Evolutionary conservation across 37 sponge, comb jelly and placozoan species (phyloP).

Genomic region (Spongilla lacustris): DNA sequence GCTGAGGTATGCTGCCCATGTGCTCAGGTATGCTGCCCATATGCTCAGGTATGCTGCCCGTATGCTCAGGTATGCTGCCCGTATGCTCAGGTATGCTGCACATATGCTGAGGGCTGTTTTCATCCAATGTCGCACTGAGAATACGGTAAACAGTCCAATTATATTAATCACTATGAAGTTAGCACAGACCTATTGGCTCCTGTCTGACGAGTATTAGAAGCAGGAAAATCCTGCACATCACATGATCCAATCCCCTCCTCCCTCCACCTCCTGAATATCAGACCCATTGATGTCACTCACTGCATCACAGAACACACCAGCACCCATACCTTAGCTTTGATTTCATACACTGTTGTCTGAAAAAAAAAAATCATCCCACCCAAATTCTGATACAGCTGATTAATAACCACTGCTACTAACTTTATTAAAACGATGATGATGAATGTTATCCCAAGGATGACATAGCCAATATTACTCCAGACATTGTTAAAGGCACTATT

Average conservation of each 20-base stretch:
- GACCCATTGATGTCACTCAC: not conserved
- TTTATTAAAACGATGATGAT: slow-evolving; percentile 37
- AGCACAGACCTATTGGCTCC: not conserved
- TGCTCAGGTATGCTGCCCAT: slow-evolving; percentile 72
- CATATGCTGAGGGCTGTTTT: slow-evolving; percentile 48
- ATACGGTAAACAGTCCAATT: not conserved
- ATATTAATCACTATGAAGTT: not conserved
- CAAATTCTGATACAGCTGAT: not conserved
- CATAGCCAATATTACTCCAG: slow-evolving; percentile 81
- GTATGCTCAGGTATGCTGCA: slow-evolving; percentile 70
- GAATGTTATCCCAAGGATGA: slow-evolving; percentile 66
- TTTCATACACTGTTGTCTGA: not conserved
- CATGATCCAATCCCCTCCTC: not conserved
- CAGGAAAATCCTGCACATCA: not conserved
- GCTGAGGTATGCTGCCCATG: slow-evolving; percentile 71
- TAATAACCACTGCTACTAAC: not conserved
- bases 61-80: slow-evolving; percentile 70
- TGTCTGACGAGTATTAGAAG: not conserved
- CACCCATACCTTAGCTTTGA: not conserved
- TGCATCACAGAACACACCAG: not conserved
- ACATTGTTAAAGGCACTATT: slow-evolving; percentile 71
- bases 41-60: slow-evolving; percentile 70
- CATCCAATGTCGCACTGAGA: not conserved
- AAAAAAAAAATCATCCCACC: not conserved
- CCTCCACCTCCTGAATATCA: not conserved